Evolutionary conservation across 30 jellyfish, hydroid and myxozoan species (phyloP).

Genomic region (Aurelia sp.): DNA sequence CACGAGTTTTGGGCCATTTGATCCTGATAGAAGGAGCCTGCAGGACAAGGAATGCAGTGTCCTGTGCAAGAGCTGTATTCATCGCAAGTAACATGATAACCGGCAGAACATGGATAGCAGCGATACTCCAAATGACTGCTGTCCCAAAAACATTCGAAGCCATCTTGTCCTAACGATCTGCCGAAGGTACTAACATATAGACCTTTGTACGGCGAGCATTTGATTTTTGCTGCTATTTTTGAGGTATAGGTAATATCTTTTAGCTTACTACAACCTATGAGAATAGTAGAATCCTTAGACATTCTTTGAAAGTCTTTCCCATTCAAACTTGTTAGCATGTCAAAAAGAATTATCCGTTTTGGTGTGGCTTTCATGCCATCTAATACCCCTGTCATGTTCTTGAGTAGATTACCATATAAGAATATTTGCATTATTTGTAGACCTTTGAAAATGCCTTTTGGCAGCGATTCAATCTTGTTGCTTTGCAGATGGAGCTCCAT

Average conservation of each 20-base stretch:
- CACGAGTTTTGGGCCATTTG: conserved; percentile 29
- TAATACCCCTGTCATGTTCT: conserved; percentile 13
- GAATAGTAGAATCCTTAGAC: conserved; percentile 7
- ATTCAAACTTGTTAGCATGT: conserved; percentile 7
- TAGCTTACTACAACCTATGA: conserved; percentile 15
- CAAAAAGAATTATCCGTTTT: background rate
- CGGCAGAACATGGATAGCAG: background rate
- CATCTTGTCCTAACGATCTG: too few relatives aligned
- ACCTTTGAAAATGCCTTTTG: conserved; percentile 11
- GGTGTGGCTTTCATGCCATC: conserved; percentile 13
- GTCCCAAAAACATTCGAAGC: background rate
- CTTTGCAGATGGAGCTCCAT: conserved; percentile 3
- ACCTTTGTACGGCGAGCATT: conserved; percentile 35
- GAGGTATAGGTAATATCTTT: background rate
- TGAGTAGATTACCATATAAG: conserved; percentile 13
- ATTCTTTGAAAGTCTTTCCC: background rate
- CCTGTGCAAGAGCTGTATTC: conserved; percentile 1
- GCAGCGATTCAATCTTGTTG: conserved; percentile 25
- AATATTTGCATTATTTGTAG: background rate
- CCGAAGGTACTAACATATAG: background rate
- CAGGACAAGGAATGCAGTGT: conserved; percentile 42
- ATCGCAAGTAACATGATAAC: conserved; percentile 30
- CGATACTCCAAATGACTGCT: too few relatives aligned
- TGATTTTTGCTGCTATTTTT: conserved; percentile 6
- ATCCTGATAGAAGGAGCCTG: conserved; percentile 60